phyloP scores from a whole-genome alignment of 2,888 invertebrate species.

The Saturnia japonica region DNA sequence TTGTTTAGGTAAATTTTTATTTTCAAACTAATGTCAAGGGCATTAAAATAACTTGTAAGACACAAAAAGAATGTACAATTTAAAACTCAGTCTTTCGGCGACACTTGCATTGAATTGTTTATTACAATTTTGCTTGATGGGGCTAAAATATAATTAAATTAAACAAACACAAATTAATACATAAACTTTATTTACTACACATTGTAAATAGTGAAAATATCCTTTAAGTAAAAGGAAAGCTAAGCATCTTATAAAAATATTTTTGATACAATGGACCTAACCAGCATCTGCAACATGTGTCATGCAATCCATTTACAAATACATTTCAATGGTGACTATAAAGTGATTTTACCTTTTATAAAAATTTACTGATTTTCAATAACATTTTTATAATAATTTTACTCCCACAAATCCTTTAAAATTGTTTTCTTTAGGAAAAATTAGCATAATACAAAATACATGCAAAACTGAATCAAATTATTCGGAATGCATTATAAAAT shows the following conservation, averaged over 20 bases:
- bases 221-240: conserved; percentile 74
- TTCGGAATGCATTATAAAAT: conserved; percentile 54
- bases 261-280: conserved; percentile 68
- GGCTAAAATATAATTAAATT: conserved; percentile 25
- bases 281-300: conserved; percentile 62
- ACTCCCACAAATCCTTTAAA: neutral
- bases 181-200: conserved; percentile 76
- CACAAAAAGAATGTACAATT: too few species aligned
- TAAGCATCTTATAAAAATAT: conserved; percentile 82
- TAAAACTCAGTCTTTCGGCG: too few species aligned
- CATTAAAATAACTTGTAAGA: too few species aligned
- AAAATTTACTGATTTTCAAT: neutral
- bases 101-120: too few species aligned
- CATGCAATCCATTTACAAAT: conserved; percentile 32
- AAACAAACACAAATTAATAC: conserved; percentile 53
- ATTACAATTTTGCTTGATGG: too few species aligned
- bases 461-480: neutral
- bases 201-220: conserved; percentile 78
- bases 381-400: conserved; percentile 3
- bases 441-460: neutral
- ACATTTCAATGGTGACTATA: conserved; percentile 17
- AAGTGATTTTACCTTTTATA: conserved; percentile 7
- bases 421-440: conserved; percentile 13
- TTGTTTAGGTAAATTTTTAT: conserved; percentile 27
- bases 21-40: too few species aligned